Evolutionary conservation across 1,140 invertebrate species (phyloP), one percentile per base, ranked within the genome.

Genomic region (Bombus superbus): DNA sequence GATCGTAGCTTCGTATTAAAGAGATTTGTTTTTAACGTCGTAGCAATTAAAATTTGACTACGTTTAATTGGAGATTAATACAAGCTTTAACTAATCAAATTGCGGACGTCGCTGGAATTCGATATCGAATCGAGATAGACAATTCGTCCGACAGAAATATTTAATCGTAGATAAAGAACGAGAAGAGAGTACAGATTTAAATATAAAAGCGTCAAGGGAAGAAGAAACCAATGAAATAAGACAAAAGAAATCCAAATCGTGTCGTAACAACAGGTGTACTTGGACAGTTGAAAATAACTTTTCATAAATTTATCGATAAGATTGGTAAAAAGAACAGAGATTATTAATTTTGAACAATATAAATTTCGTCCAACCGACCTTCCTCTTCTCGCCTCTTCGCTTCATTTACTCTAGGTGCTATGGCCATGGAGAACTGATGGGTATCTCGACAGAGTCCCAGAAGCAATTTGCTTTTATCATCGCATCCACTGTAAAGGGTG

Each of bases 401-500:
- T 93, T 98, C 98, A 90, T 96, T 97, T 44, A 98, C 95, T 90
- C 98, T 96, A 32, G 97, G 97, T 79, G 98, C 97, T 92, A 99
- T 97, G 92, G 98, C 97, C 98, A 99, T 98, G 90, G 98, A 98
- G 95, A 99, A 99, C 94, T 99, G 98, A 95, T 99, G 98, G 13
- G 98, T 99, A 88, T 98, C 97, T 91, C 97, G 97, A 95, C 98
- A 99, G 35, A 99, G 96, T 28, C 97, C 97, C 83, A 99, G 96
- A 85, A 99, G 95, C 90, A 98, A 97, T 95, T 98, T 98, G 92
- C 98, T 98, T 94, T 99, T 98, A 91, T 98, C 98, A 95, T 99
- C 98, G 92, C 97, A 98, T 35, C 97, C 97, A 28, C 98, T 98
- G 94, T 98, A 99, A 80, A 99, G 97, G 1, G 98, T 98, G 86